A percentile compares a stretch with the other conserved stretches of the same genome.
Conservation (phyloP, 2,797 vertebrate genomes). For the Sebastes itinus region DNA sequence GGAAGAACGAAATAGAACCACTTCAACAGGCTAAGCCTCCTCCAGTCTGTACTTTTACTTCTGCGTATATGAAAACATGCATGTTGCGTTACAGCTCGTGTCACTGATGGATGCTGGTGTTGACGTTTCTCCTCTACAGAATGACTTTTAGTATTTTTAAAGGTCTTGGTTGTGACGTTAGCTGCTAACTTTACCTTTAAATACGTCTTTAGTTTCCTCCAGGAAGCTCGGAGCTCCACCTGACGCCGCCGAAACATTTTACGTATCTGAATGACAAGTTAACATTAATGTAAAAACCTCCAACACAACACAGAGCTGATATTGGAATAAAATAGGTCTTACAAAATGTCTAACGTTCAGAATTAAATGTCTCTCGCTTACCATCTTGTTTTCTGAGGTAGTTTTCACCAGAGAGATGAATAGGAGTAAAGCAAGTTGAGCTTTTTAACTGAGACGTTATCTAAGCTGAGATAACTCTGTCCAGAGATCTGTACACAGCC, state of each 20-base stretch:
- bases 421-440: rapidly evolving
- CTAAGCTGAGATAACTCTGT: neutral
- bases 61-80: neutral
- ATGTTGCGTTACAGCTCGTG: neutral
- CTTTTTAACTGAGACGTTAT: rapidly evolving
- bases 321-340: neutral
- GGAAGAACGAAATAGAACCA: neutral
- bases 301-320: neutral
- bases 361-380: neutral
- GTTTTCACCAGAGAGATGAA: neutral
- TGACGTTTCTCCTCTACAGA: neutral
- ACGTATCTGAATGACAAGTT: slow-evolving; percentile 37
- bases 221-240: slow-evolving; percentile 64
- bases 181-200: slow-evolving; percentile 75
- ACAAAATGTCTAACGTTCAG: neutral
- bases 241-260: slow-evolving; percentile 62
- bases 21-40: neutral
- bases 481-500: rapidly evolving
- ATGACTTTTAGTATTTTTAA: neutral
- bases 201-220: slow-evolving; percentile 79
- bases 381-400: neutral
- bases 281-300: neutral
- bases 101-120: too few relatives aligned
- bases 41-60: neutral
- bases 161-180: too few relatives aligned